A percentile compares a stretch with the other conserved stretches of the same genome.
phyloP scores from a whole-genome alignment of 2,888 invertebrate genomes.

The Caenorhabditis angaria region DNA sequence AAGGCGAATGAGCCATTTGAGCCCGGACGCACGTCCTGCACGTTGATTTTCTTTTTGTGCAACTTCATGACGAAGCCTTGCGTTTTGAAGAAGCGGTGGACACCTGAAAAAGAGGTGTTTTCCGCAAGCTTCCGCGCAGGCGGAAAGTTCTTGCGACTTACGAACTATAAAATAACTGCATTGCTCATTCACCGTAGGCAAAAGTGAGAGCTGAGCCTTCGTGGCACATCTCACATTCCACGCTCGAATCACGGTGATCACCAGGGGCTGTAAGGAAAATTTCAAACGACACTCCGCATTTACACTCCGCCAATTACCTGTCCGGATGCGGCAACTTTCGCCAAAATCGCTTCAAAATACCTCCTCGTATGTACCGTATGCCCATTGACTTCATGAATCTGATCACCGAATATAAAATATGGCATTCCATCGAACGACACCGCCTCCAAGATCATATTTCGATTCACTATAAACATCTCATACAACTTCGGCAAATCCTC shows the following conservation, averaged over 20 bases:
- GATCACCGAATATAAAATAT: not conserved
- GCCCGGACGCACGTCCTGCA: not conserved
- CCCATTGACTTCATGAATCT: not conserved
- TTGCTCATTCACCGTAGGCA: not conserved
- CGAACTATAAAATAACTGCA: not conserved
- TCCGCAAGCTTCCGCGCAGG: not conserved
- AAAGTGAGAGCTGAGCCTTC: too few relatives aligned
- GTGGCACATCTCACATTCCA: not conserved
- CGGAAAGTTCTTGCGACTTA: not conserved
- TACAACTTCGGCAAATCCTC: not conserved
- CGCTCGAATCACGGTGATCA: not conserved
- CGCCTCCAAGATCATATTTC: not conserved
- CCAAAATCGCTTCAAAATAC: not conserved
- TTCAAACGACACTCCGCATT: too few relatives aligned
- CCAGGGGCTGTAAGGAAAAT: not conserved
- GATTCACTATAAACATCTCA: not conserved
- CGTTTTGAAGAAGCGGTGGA: not conserved
- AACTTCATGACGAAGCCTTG: not conserved
- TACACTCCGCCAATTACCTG: not conserved
- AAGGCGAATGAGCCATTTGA: not conserved
- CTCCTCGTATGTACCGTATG: not conserved
- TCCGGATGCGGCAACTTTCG: not conserved
- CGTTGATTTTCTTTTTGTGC: not conserved
- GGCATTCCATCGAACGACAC: not conserved
- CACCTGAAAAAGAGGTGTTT: not conserved